Percentiles rank a stretch among this genome's conserved stretches.
These are phyloP conservation scores for Spodoptera litura DNA, from an alignment of 1,140 invertebrate species.

Conservation along the genomic window DNA sequence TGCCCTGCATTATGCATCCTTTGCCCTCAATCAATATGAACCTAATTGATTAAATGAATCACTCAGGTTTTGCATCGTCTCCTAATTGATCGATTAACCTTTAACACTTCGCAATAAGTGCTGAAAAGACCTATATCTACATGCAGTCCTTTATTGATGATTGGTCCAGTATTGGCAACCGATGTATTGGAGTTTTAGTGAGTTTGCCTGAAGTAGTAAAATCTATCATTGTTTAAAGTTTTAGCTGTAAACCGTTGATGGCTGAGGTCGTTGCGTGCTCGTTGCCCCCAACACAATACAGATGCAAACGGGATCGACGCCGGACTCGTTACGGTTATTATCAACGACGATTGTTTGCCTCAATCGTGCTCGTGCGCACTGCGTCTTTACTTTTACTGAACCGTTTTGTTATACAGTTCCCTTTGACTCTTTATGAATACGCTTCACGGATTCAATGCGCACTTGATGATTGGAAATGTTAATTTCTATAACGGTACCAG, in stretches of 20 bases:
- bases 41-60: no score
- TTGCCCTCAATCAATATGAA: no score
- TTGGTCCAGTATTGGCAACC: neutral
- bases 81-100: no score
- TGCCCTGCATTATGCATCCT: no score
- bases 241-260: conserved; percentile 47
- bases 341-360: conserved; percentile 69
- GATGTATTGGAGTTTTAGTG: neutral
- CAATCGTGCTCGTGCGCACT: conserved; percentile 60
- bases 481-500: conserved; percentile 31
- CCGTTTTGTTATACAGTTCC: conserved; percentile 43
- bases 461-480: conserved; percentile 39
- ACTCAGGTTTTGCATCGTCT: no score
- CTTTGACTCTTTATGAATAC: conserved; percentile 46
- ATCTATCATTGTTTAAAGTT: conserved; percentile 24
- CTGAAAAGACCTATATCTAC: no score
- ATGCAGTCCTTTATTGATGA: conserved; percentile 9
- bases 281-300: conserved; percentile 68
- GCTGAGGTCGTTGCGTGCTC: conserved; percentile 58
- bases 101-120: no score
- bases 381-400: conserved; percentile 53
- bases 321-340: conserved; percentile 77
- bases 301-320: conserved; percentile 67
- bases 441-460: conserved; percentile 35
- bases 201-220: conserved; percentile 28